phyloP scores from a whole-genome alignment of 2,797 vertebrate species.

The Phataginus tricuspis region DNA sequence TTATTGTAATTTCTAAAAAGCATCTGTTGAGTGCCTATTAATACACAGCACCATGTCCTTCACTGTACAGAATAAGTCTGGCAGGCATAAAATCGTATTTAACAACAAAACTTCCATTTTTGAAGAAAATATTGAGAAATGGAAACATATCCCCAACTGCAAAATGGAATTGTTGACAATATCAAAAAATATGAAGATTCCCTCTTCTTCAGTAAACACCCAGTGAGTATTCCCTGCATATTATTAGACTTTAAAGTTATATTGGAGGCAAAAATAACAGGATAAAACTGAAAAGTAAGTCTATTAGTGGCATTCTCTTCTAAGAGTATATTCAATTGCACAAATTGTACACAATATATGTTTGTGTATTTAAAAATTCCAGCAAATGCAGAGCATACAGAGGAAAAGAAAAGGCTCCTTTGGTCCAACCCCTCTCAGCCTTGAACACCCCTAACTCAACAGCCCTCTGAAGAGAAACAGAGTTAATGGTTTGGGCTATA shows the following conservation, averaged over 20 bases:
- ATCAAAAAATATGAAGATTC: background rate
- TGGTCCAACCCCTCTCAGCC: background rate
- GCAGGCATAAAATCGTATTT: slow-evolving; percentile 45
- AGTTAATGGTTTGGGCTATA: background rate
- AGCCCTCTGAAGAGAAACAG: background rate
- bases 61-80: background rate
- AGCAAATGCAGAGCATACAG: background rate
- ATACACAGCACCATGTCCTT: background rate
- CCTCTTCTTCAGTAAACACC: background rate
- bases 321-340: background rate
- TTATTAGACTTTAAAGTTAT: background rate
- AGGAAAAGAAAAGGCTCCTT: background rate
- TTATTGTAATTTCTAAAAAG: background rate
- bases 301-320: background rate
- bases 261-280: background rate
- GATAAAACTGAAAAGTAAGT: background rate
- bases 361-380: slow-evolving; percentile 4
- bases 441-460: background rate
- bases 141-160: background rate
- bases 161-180: slow-evolving; percentile 11
- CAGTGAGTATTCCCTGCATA: background rate
- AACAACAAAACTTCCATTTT: slow-evolving; percentile 48
- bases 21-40: background rate
- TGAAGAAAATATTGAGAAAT: background rate
- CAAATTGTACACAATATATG: background rate